Evolutionary conservation across 2,113 vertebrate genomes (phyloP).

Genomic region (Hippocampus abdominalis): DNA sequence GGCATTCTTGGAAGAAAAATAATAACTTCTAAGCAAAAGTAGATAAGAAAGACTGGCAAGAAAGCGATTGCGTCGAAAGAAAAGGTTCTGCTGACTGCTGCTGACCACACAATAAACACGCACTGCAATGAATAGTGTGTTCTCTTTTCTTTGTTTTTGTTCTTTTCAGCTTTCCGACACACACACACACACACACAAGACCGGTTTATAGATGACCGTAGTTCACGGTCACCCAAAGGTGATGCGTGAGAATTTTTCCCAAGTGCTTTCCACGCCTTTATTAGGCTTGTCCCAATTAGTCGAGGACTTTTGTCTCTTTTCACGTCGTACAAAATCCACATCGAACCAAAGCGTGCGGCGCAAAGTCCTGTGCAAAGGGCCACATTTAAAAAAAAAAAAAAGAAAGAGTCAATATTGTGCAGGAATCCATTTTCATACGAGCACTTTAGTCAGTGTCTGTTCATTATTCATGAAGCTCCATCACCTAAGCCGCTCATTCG

Average conservation of each 20-base stretch:
- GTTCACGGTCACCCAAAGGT: neutral
- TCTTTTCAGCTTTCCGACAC: neutral
- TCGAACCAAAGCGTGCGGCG: too few relatives aligned
- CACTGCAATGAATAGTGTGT: neutral
- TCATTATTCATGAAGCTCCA: slow-evolving; percentile 59
- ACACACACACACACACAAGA: too few relatives aligned
- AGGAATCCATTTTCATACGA: slow-evolving; percentile 65
- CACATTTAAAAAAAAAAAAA: too few relatives aligned
- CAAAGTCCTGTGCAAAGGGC: too few relatives aligned
- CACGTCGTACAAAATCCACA: too few relatives aligned
- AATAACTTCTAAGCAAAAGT: neutral
- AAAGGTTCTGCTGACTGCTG: neutral
- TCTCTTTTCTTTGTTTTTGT: too few relatives aligned
- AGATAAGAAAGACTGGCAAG: neutral
- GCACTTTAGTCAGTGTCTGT: slow-evolving; percentile 47
- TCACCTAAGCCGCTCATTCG: slow-evolving; percentile 37
- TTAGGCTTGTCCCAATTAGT: too few relatives aligned
- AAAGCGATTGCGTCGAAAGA: neutral
- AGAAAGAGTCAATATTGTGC: slow-evolving; percentile 50
- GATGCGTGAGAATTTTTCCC: too few relatives aligned
- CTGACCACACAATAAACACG: slow-evolving; percentile 1
- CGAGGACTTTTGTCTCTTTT: too few relatives aligned
- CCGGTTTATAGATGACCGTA: neutral
- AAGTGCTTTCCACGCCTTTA: too few relatives aligned
- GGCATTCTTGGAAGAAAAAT: slow-evolving; percentile 7